Conservation (phyloP, 2,888 invertebrate species). For the Brenthis hecate region DNA sequence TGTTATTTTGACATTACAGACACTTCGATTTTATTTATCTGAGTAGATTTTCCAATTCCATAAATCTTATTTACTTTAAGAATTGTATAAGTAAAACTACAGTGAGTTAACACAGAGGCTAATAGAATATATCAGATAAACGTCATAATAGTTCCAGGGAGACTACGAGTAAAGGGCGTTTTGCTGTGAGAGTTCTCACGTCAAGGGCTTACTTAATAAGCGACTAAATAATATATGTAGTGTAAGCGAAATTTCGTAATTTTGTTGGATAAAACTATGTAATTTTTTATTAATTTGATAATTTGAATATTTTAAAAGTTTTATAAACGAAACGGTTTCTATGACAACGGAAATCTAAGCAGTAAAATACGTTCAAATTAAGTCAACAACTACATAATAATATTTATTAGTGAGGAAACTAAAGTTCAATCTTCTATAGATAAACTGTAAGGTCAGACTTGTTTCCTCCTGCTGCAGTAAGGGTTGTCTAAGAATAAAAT, state of each 20-base stretch:
- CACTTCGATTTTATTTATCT: too few species aligned
- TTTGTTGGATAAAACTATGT: slow-evolving; percentile 8
- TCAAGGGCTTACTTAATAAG: slow-evolving; percentile 24
- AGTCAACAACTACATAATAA: too few species aligned
- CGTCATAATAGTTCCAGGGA: slow-evolving; percentile 19
- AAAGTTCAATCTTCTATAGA: too few species aligned
- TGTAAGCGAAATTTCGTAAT: slow-evolving; percentile 7
- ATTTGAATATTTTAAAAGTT: too few species aligned
- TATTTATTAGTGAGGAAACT: too few species aligned
- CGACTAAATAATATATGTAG: slow-evolving; percentile 16
- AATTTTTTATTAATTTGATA: background rate
- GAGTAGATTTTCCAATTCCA: too few species aligned
- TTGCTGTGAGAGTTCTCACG: slow-evolving; percentile 23
- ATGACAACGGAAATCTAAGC: too few species aligned
- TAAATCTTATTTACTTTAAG: too few species aligned
- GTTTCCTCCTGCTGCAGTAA: slow-evolving; percentile 7
- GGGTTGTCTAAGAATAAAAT: slow-evolving; percentile 38
- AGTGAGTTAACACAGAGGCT: background rate
- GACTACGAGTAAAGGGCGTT: slow-evolving; percentile 17
- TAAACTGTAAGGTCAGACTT: background rate
- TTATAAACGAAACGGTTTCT: too few species aligned
- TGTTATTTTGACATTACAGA: too few species aligned
- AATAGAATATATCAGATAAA: slow-evolving; percentile 13
- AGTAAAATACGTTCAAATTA: too few species aligned
- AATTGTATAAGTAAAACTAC: too few species aligned